Evolutionary conservation across 2,113 vertebrate genomes (phyloP).

Genomic region (Synchiropus splendidus): DNA sequence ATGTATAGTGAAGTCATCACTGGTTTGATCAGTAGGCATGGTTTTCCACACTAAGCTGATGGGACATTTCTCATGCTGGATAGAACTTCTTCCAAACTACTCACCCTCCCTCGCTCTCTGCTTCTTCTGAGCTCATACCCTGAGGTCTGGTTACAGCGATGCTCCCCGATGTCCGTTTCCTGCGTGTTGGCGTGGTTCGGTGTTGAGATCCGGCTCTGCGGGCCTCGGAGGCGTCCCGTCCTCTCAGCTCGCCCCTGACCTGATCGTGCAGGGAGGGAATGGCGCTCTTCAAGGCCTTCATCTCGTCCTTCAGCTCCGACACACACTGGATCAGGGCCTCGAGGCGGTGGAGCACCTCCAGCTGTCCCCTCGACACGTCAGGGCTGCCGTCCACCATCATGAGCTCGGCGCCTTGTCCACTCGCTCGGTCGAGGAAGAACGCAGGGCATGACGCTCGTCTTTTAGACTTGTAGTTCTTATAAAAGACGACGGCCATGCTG

Average conservation of each 20-base stretch:
- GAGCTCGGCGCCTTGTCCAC: slow-evolving; percentile 15
- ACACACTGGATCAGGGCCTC: slow-evolving; percentile 76
- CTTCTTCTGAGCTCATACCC: slow-evolving; percentile 85
- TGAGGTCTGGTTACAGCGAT: slow-evolving; percentile 34
- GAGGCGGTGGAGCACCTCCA: slow-evolving; percentile 80
- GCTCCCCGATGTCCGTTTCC: slow-evolving; percentile 58
- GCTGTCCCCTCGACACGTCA: slow-evolving; percentile 60
- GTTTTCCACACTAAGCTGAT: too few relatives aligned
- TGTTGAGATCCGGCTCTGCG: slow-evolving; percentile 66
- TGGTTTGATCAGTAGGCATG: too few relatives aligned
- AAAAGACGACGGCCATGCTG: slow-evolving; percentile 73
- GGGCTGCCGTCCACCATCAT: slow-evolving; percentile 36
- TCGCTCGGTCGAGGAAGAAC: slow-evolving; percentile 18
- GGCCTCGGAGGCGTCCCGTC: slow-evolving; percentile 18
- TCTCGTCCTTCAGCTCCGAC: slow-evolving; percentile 85
- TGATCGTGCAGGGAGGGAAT: slow-evolving; percentile 77
- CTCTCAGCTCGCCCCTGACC: slow-evolving; percentile 73
- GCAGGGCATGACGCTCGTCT: slow-evolving; percentile 14
- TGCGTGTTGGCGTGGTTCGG: slow-evolving; percentile 63
- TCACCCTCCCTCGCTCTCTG: slow-evolving; percentile 95
- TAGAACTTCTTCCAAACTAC: too few relatives aligned
- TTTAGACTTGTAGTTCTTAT: slow-evolving; percentile 49
- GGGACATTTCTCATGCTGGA: too few relatives aligned
- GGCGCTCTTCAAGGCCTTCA: slow-evolving; percentile 76
- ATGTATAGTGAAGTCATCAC: too few relatives aligned